Evolutionary conservation across 2,797 vertebrate species (phyloP).

Genomic region (Muraenolepis orangiensis): DNA sequence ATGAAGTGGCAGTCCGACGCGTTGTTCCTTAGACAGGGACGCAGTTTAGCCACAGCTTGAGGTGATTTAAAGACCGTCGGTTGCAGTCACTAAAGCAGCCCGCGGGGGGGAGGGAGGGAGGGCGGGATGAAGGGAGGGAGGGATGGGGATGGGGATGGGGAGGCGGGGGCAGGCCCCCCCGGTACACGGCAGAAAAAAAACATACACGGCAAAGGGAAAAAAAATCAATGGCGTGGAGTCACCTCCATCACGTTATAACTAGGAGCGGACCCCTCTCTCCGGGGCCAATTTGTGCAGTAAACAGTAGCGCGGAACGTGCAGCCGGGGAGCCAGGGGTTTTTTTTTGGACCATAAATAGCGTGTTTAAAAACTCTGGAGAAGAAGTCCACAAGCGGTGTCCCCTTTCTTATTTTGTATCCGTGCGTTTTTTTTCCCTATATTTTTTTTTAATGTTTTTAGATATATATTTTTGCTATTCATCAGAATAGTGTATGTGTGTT

Average conservation of each 20-base stretch:
- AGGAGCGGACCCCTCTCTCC: constrained; percentile 67
- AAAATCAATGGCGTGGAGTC: constrained; percentile 74
- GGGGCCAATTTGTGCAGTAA: constrained; percentile 78
- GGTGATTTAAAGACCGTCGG: constrained; percentile 58
- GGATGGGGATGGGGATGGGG: constrained; percentile 31
- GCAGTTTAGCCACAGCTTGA: constrained; percentile 61
- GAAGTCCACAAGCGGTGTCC: too few relatives aligned
- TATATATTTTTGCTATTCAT: too few relatives aligned
- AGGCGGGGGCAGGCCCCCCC: constrained; percentile 53
- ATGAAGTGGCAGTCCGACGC: constrained; percentile 5
- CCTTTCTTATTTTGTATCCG: background rate
- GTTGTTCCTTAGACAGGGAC: constrained; percentile 35
- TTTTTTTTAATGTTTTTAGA: too few relatives aligned
- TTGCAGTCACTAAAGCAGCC: constrained; percentile 38
- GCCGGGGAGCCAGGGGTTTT: too few relatives aligned
- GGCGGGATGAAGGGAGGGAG: constrained; percentile 37
- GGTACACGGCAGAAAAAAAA: too few relatives aligned
- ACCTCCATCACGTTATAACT: constrained; percentile 81
- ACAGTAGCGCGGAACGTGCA: too few relatives aligned
- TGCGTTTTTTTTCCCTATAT: background rate
- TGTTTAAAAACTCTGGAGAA: too few relatives aligned
- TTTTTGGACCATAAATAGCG: constrained; percentile 5
- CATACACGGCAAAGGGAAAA: too few relatives aligned
- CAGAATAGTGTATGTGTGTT: too few relatives aligned
- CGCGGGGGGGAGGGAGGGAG: constrained; percentile 38